Conservation (phyloP, 2,113 vertebrate genomes). For the Vulpes lagopus region DNA sequence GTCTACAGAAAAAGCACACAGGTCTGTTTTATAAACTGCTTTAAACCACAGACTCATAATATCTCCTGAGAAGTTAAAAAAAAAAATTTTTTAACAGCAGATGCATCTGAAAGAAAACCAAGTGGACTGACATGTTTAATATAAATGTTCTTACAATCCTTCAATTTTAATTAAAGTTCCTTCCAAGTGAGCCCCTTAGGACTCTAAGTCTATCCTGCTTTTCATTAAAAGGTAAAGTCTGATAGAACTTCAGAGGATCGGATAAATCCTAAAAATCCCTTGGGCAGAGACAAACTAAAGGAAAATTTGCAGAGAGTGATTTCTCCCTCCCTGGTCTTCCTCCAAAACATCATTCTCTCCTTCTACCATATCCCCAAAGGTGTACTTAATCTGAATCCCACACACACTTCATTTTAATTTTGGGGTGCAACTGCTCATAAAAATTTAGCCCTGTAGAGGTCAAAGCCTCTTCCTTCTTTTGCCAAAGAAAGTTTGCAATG, state of each 20-base stretch:
- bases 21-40: not conserved
- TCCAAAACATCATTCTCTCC: slow-evolving; percentile 28
- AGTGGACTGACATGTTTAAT: slow-evolving; percentile 47
- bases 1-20: not conserved
- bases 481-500: slow-evolving; percentile 10
- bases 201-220: slow-evolving; percentile 23
- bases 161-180: slow-evolving; percentile 59
- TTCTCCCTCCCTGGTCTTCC: not conserved
- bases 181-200: not conserved
- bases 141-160: slow-evolving; percentile 34
- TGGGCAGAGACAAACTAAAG: slow-evolving; percentile 65
- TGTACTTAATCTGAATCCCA: slow-evolving; percentile 64
- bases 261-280: slow-evolving; percentile 54
- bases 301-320: slow-evolving; percentile 49
- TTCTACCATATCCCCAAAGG: slow-evolving; percentile 61
- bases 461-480: slow-evolving; percentile 52
- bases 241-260: slow-evolving; percentile 54
- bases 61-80: not conserved
- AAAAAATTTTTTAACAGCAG: not conserved
- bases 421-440: slow-evolving; percentile 50
- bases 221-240: slow-evolving; percentile 67
- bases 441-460: slow-evolving; percentile 41
- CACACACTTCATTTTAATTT: slow-evolving; percentile 67
- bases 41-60: not conserved
- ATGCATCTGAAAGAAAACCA: slow-evolving; percentile 18